A percentile compares a stretch with the other conserved stretches of the same genome.
phyloP scores from a whole-genome alignment of 2,888 invertebrate species.

The Heteromurus nitidus region DNA sequence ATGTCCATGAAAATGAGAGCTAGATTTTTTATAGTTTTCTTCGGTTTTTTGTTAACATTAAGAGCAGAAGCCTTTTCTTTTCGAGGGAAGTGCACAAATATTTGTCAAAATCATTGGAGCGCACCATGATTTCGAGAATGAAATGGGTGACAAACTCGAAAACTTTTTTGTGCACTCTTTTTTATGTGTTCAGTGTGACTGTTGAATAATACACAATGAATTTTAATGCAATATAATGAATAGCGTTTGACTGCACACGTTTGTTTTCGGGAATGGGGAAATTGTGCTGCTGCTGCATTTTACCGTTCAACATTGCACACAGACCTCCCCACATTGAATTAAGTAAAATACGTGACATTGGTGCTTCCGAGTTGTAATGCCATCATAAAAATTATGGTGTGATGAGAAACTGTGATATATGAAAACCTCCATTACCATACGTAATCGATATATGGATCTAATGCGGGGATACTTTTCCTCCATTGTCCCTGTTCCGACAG shows the following conservation, averaged over 20 bases:
- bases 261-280: too few species aligned
- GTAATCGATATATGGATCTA: conserved; percentile 22
- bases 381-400: conserved; percentile 53
- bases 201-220: neutral
- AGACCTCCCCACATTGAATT: conserved; percentile 36
- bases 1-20: too few species aligned
- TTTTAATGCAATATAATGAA: too few species aligned
- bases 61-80: too few species aligned
- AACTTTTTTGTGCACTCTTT: too few species aligned
- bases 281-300: neutral
- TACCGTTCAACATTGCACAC: too few species aligned
- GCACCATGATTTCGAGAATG: neutral
- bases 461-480: conserved; percentile 45
- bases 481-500: conserved; percentile 9
- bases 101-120: neutral
- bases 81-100: too few species aligned
- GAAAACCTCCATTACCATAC: conserved; percentile 27
- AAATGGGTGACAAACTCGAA: too few species aligned
- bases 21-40: too few species aligned
- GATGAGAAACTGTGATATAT: conserved; percentile 41
- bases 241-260: too few species aligned
- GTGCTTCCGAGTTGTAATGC: conserved; percentile 49
- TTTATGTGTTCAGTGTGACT: neutral
- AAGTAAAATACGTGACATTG: conserved; percentile 58
- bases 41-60: too few species aligned